Evolutionary conservation across 1,140 invertebrate genomes (phyloP).

Genomic region (Pentalonia nigronervosa): DNA sequence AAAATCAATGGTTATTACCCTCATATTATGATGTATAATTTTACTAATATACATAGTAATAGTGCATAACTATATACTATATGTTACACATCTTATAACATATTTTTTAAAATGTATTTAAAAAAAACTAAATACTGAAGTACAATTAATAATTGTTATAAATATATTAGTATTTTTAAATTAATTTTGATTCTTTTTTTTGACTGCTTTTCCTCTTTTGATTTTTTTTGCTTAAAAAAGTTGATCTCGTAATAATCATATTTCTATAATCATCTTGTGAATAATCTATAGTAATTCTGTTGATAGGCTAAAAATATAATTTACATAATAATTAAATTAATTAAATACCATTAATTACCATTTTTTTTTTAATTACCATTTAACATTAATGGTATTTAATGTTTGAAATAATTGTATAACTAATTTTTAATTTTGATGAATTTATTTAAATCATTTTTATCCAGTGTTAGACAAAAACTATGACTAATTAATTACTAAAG

Average conservation of each 20-base stretch:
- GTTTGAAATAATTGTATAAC: not conserved
- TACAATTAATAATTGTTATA: not conserved
- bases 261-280: conserved; percentile 2
- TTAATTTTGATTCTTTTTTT: not conserved
- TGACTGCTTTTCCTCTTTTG: not conserved
- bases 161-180: not conserved
- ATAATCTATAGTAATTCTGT: not conserved
- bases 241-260: not conserved
- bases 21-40: too few relatives aligned
- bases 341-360: too few relatives aligned
- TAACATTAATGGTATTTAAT: not conserved
- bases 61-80: not conserved
- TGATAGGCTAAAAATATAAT: not conserved
- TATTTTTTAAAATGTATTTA: not conserved
- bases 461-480: too few relatives aligned
- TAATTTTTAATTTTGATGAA: not conserved
- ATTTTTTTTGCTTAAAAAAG: not conserved
- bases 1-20: too few relatives aligned
- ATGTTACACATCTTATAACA: too few relatives aligned
- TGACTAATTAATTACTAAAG: too few relatives aligned
- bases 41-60: not conserved
- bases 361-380: too few relatives aligned
- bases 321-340: not conserved
- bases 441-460: too few relatives aligned
- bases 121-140: not conserved